phyloP scores from a whole-genome alignment of 2,113 vertebrate genomes.

The Dunckerocampus dactyliophorus region DNA sequence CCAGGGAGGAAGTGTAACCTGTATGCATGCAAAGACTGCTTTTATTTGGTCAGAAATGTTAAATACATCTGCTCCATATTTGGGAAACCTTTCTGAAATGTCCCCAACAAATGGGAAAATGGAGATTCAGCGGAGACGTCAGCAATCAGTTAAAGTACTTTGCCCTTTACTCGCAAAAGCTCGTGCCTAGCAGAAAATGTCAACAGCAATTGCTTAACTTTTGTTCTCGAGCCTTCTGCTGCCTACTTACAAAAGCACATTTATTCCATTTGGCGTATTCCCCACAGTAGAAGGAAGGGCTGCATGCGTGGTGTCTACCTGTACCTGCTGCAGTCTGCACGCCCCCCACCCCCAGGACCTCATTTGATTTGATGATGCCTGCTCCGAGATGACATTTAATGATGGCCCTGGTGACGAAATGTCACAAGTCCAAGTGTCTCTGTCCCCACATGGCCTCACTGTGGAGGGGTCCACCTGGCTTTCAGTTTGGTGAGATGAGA shows the following conservation, averaged over 20 bases:
- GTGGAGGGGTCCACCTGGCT: background rate
- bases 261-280: too few relatives aligned
- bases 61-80: too few relatives aligned
- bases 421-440: constrained; percentile 11
- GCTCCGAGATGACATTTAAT: constrained; percentile 28
- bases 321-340: constrained; percentile 4
- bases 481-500: constrained; percentile 12
- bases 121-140: constrained; percentile 11
- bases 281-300: background rate
- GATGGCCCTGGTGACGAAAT: constrained; percentile 34
- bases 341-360: background rate
- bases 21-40: constrained; percentile 5
- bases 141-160: constrained; percentile 27
- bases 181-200: constrained; percentile 9
- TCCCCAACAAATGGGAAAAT: background rate
- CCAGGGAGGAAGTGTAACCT: constrained; percentile 9
- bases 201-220: constrained; percentile 26
- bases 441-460: background rate
- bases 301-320: background rate
- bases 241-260: too few relatives aligned
- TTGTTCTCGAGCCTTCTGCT: constrained; percentile 6
- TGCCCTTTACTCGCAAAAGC: constrained; percentile 28
- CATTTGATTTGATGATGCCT: constrained; percentile 27
- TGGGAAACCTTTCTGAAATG: too few relatives aligned
- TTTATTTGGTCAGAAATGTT: too few relatives aligned